phyloP scores from a whole-genome alignment of 2,888 invertebrate genomes.

The Eupeodes luniger region DNA sequence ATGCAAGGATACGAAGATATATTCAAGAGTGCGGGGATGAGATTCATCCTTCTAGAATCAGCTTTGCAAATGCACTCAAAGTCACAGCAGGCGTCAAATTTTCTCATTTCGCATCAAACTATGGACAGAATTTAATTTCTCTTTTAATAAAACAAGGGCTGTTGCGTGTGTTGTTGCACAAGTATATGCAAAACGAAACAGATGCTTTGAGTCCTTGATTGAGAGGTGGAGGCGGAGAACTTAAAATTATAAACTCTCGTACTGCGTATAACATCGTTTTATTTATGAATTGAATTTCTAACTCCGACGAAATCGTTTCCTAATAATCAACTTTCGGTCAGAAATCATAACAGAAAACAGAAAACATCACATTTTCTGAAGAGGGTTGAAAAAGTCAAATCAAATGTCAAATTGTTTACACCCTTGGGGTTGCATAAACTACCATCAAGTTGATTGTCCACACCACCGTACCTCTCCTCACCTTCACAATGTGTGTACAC shows the following conservation, averaged over 20 bases:
- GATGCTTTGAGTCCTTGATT: constrained; percentile 32
- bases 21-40: constrained; percentile 19
- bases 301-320: constrained; percentile 57
- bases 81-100: constrained; percentile 68
- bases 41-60: background rate
- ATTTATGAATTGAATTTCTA: constrained; percentile 69
- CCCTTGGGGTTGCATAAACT: constrained; percentile 58
- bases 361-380: background rate
- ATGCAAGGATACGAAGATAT: background rate
- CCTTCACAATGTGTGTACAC: background rate
- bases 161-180: background rate
- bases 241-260: background rate
- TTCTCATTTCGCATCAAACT: constrained; percentile 58
- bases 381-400: constrained; percentile 71
- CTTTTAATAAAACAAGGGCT: constrained; percentile 29
- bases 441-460: background rate
- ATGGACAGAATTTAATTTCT: constrained; percentile 62
- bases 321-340: constrained; percentile 62
- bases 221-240: background rate
- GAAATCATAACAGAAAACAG: constrained; percentile 42
- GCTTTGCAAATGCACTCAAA: constrained; percentile 33
- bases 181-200: constrained; percentile 34
- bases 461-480: background rate
- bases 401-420: constrained; percentile 75
- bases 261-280: constrained; percentile 28